phyloP scores from a whole-genome alignment of 2,113 vertebrate genomes.

The Chroicocephalus ridibundus region DNA sequence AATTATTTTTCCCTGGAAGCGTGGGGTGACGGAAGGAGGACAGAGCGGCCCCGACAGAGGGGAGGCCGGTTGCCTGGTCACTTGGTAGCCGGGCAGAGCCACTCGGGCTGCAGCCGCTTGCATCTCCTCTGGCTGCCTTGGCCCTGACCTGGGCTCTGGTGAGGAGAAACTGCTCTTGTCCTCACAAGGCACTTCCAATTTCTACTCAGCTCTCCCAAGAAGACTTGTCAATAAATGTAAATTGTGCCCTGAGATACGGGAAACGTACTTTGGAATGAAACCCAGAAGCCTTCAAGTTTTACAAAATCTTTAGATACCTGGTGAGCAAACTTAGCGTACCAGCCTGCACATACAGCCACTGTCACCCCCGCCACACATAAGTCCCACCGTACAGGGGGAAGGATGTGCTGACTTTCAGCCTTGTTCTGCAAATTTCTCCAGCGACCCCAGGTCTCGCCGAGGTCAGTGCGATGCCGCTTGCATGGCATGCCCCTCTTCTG shows the following conservation, averaged over 20 bases:
- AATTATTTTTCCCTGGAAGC: slow-evolving; percentile 27
- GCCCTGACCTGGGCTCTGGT: accelerated
- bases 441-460: not conserved
- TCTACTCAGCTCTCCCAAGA: not conserved
- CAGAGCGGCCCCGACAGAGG: not conserved
- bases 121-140: not conserved
- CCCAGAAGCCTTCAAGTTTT: not conserved
- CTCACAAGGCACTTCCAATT: not conserved
- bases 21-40: not conserved
- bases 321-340: not conserved
- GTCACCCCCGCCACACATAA: accelerated
- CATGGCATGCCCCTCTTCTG: not conserved
- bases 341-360: not conserved
- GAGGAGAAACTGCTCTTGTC: not conserved
- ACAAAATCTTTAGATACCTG: not conserved
- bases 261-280: not conserved
- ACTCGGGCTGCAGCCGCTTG: accelerated
- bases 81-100: not conserved
- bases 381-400: accelerated
- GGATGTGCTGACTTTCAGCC: not conserved
- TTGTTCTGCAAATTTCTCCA: not conserved
- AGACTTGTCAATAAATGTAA: not conserved
- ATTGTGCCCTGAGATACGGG: not conserved
- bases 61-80: not conserved
- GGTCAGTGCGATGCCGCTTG: not conserved